Evolutionary conservation across 2,797 vertebrate genomes (phyloP).

Genomic region (Sphenodon punctatus): DNA sequence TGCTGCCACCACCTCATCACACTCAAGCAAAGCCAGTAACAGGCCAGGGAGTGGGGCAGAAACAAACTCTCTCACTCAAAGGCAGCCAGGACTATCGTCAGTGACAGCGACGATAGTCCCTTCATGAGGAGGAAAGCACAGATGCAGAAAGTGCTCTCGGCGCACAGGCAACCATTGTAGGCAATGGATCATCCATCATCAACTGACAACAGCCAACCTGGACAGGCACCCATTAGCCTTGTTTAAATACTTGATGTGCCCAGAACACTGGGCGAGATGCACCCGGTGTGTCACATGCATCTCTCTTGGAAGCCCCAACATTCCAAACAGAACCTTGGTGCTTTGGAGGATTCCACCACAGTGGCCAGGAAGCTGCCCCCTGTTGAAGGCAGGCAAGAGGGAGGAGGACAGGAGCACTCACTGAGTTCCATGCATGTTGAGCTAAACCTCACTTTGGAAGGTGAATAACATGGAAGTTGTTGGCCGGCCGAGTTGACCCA

Average conservation of each 20-base stretch:
- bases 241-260: not conserved
- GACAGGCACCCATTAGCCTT: not conserved
- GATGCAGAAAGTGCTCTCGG: conserved; percentile 27
- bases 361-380: not conserved
- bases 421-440: not conserved
- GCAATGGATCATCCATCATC: not conserved
- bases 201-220: not conserved
- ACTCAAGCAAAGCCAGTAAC: conserved; percentile 16
- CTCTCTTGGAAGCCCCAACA: not conserved
- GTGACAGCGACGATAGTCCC: too few species aligned
- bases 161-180: conserved; percentile 18
- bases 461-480: too few species aligned
- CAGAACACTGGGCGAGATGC: not conserved
- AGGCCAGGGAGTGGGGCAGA: not conserved
- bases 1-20: not conserved
- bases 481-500: too few species aligned
- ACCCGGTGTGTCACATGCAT: not conserved
- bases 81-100: not conserved
- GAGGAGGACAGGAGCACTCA: not conserved
- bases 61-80: not conserved
- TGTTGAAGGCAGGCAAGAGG: not conserved
- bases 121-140: conserved; percentile 15
- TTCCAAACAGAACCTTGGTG: not conserved
- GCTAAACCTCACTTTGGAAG: not conserved
- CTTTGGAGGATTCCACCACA: not conserved